Percentiles rank a stretch among this genome's conserved stretches.
phyloP scores from a whole-genome alignment of 2,797 vertebrate species.

The Vipera latastei region DNA sequence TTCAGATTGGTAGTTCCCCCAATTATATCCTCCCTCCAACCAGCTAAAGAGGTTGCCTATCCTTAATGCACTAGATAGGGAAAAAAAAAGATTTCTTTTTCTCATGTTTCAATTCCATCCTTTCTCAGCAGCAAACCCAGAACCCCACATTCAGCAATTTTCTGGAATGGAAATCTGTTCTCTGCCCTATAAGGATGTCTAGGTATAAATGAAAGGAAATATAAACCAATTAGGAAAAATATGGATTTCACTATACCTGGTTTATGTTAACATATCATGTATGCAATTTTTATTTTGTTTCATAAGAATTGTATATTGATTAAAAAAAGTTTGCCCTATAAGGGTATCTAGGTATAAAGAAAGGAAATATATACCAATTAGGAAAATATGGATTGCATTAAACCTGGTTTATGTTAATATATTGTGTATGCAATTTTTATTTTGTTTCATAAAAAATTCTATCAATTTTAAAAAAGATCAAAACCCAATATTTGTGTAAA shows the following conservation, averaged over 20 bases:
- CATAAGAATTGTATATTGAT: no score
- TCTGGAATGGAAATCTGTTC: neutral
- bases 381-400: no score
- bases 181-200: neutral
- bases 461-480: neutral
- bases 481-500: neutral
- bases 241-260: neutral
- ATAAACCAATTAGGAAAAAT: neutral
- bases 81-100: neutral
- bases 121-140: neutral
- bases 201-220: neutral
- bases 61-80: neutral
- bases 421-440: no score
- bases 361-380: no score
- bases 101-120: neutral
- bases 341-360: no score
- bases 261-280: neutral
- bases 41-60: neutral
- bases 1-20: neutral
- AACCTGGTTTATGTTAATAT: no score
- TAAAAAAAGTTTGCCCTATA: no score
- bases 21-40: neutral
- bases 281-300: neutral
- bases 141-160: neutral
- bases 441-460: neutral